Evolutionary conservation across 2,113 vertebrate species (phyloP).

Genomic region (Donacobius atricapilla): DNA sequence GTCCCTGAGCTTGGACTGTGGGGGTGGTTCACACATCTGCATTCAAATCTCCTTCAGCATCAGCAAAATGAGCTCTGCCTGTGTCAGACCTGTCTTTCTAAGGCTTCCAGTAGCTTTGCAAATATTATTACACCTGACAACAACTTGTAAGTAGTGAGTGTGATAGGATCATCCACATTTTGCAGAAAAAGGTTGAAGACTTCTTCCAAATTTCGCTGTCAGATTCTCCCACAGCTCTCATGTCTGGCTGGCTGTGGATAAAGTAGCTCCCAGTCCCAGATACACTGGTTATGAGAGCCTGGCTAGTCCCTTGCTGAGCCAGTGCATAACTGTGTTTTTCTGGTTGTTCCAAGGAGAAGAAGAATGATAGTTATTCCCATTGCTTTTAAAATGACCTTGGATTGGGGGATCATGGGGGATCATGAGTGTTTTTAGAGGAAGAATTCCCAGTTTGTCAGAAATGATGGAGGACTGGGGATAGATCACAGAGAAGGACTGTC

Average conservation of each 20-base stretch:
- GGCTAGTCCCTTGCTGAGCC: neutral
- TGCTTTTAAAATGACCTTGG: neutral
- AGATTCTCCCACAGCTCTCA: neutral
- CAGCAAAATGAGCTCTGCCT: neutral
- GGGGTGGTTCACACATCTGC: neutral
- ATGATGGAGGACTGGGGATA: rapidly evolving
- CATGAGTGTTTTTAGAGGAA: neutral
- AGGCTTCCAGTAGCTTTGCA: neutral
- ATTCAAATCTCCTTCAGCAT: neutral
- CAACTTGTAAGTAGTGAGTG: neutral
- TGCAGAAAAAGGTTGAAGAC: neutral
- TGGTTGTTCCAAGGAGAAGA: neutral
- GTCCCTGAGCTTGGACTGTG: neutral
- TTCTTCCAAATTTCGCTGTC: neutral
- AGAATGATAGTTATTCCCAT: neutral
- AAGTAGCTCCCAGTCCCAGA: neutral
- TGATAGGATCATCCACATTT: neutral
- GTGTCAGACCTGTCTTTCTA: neutral
- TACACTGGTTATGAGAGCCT: neutral
- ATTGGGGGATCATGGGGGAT: neutral
- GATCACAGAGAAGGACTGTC: neutral
- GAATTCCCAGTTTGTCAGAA: neutral
- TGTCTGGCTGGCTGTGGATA: neutral
- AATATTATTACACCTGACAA: neutral
- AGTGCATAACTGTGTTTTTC: neutral